Evolutionary conservation across 2,888 invertebrate genomes (phyloP), one percentile per base, ranked within the genome.

Genomic region (Parnassius orleans): DNA sequence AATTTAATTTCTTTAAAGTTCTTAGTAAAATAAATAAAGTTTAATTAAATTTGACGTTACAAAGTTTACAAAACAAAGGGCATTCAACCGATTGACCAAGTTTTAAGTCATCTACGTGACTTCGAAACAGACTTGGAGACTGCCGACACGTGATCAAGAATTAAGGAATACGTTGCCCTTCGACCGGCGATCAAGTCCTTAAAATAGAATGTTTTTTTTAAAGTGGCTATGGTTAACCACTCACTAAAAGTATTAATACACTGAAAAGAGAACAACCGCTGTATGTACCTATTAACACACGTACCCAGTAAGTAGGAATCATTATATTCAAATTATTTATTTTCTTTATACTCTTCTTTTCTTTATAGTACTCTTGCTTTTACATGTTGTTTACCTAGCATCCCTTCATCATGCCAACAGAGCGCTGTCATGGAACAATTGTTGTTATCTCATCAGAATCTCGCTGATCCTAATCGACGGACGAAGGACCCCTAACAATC

Each of bases 381-480:
- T 53, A 64, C 65, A 48, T n/a, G 10, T 68, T n/a, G 10, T 68
- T 58, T 69, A 72, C 71, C 72, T 69, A 63, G 72, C 61, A 61
- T 73, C 64, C 69, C 66, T 53, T 47, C 61, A 61, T 43, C 44
- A 43, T 43, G 1, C 33, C 33, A 33, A 14, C 48, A 10, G 48
- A 48, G 19, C 47, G 19, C 14, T 61, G 47, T 63, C 63, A 59
- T 10, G 47, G 24, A 59, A 56, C 48, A 53, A 52, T 54, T 43
- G 33, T 3, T n/a, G 53, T 51, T 82, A 83, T 84, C 78, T 76
- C 81, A 80, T 81, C 81, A 79, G 69, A 61, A 74, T 71, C 71
- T 72, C 72, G 52, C 60, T 52, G 65, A 69, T 68, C 66, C 64
- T 71, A 72, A 71, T 72, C 67, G 69, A 69, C 65, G 68, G 58